These are phyloP conservation scores for Chaetodon trifasciatus DNA, from an alignment of 2,797 vertebrate species.

Conservation along the genomic window DNA sequence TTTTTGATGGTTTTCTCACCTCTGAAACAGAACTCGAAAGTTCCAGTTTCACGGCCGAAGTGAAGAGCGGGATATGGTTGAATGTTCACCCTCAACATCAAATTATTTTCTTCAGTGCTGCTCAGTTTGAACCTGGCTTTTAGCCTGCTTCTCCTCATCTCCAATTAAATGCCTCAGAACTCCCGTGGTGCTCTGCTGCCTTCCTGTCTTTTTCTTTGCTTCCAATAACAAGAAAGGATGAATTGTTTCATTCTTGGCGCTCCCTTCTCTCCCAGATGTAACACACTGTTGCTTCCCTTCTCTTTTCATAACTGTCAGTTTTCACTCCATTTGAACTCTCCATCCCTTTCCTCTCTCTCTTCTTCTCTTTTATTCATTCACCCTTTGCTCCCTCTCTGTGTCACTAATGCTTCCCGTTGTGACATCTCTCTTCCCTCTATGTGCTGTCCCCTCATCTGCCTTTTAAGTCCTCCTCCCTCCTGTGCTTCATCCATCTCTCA, in stretches of 20 bases:
- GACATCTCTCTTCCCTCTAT: slow-evolving; percentile 47
- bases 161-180: slow-evolving; percentile 65
- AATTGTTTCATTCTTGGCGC: slow-evolving; percentile 77
- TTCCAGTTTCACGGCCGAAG: not conserved
- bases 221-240: slow-evolving; percentile 75
- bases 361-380: slow-evolving; percentile 61
- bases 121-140: slow-evolving; percentile 59
- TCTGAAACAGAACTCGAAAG: slow-evolving; percentile 1
- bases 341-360: slow-evolving; percentile 13
- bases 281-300: slow-evolving; percentile 62
- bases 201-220: slow-evolving; percentile 66
- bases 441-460: slow-evolving; percentile 46
- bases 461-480: slow-evolving; percentile 57
- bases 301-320: slow-evolving; percentile 55
- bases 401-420: slow-evolving; percentile 44
- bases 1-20: not conserved
- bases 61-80: not conserved
- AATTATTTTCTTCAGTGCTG: slow-evolving; percentile 15
- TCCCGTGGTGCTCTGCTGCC: slow-evolving; percentile 74
- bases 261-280: slow-evolving; percentile 72
- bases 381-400: slow-evolving; percentile 39
- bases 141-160: slow-evolving; percentile 40
- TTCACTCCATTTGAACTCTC: slow-evolving; percentile 46
- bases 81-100: slow-evolving; percentile 19
- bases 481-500: slow-evolving; percentile 42